Base-by-base conservation (phyloP, 2,888 invertebrate species). In the Phlogophora meticulosa region DNA sequence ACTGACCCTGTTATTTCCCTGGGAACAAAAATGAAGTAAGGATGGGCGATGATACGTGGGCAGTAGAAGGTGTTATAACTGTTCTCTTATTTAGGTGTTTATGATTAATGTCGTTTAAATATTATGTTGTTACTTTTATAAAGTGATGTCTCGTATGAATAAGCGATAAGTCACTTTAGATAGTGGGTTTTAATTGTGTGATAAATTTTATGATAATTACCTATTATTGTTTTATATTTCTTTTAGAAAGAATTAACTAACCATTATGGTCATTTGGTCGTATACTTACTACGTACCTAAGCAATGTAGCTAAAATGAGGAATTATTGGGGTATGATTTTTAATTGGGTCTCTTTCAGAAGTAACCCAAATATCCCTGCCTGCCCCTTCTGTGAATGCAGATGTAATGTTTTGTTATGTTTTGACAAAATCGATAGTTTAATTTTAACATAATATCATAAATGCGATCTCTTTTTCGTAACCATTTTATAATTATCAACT, bases 1-100 rank as follows among this genome's bases (percentile, higher is more conserved):
- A 58, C 22, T 82, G 83, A 83, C 83, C 83, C 73, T 81, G 63
- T 69, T 76, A 38, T 43, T 59, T 42, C 34, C 46, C 63, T 78
- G 75, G 76, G 79, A 76, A 76, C 51, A 28, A 49, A 61, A 78
- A 24, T 65, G 9, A 55, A 61, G 40, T 60, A 53, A 63, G 63
- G 57, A 78, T 63, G 59, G 65, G 40, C 53, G 32, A 42, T 32
- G 24, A 24, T n/a, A 53, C 63, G 76, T 78, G 79, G 76, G 76
- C 13, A 45, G 75, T 28, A 77, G 43, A 56, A 55, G 53, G 34
- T 65, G 65, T 60, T 77, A 59, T 46, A 66, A 59, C 49, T 67
- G 53, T 73, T 46, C 46, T 17, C 40, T 71, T 76, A 72, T 48
- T 48, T 45, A 10, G 45, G 22, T 42, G 36, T 56, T 32, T 24